phyloP scores from a whole-genome alignment of 1,140 invertebrate species.

The Odontomachus brunneus region DNA sequence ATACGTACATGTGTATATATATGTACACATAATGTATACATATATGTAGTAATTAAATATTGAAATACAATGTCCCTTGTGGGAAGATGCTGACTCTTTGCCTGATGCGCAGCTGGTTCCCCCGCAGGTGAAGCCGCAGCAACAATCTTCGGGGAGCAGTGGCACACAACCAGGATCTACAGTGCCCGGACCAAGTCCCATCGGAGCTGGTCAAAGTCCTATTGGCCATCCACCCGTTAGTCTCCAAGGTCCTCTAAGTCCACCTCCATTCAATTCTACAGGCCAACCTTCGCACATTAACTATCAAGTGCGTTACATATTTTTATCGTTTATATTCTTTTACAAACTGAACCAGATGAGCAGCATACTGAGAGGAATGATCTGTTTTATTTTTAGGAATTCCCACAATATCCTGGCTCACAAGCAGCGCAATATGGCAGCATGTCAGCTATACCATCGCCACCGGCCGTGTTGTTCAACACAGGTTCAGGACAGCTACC shows the following conservation, averaged over 20 bases:
- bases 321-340: conserved; percentile 10
- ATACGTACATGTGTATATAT: conserved; percentile 66
- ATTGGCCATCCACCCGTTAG: conserved; percentile 87
- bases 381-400: conserved; percentile 75
- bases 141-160: conserved; percentile 87
- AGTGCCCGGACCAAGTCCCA: conserved; percentile 83
- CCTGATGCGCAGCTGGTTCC: conserved; percentile 87
- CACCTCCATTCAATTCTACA: conserved; percentile 85
- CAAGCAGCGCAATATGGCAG: conserved; percentile 89
- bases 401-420: conserved; percentile 83
- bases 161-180: conserved; percentile 82
- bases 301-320: conserved; percentile 84
- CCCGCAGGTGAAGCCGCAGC: conserved; percentile 90
- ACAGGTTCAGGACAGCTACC: conserved; percentile 91
- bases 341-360: not conserved
- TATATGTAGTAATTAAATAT: conserved; percentile 76
- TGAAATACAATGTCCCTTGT: conserved; percentile 85
- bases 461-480: conserved; percentile 92
- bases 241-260: conserved; percentile 84
- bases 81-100: conserved; percentile 86
- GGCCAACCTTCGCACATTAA: conserved; percentile 86
- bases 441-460: conserved; percentile 93
- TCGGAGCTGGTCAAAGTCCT: conserved; percentile 86
- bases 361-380: not conserved
- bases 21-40: conserved; percentile 66